Evolutionary conservation across 35 echinoderm and acorn worm genomes (phyloP).

Genomic region (Chiridota heheva): DNA sequence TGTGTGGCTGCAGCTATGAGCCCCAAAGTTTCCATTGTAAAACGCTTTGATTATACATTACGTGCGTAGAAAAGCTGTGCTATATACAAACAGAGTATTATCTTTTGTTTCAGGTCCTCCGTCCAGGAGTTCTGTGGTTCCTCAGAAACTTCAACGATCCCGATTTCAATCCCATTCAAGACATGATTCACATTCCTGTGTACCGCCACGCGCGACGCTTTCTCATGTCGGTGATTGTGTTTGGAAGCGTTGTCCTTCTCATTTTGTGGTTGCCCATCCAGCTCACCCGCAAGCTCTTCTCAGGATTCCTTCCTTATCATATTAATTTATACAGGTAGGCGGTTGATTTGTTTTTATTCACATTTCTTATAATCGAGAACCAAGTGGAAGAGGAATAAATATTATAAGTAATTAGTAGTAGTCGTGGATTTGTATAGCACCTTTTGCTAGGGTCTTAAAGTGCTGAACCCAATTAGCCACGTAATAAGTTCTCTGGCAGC

Average conservation of each 20-base stretch:
- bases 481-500: no score
- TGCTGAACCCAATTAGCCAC: no score
- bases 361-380: no score
- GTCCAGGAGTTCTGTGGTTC: slow-evolving; percentile 97
- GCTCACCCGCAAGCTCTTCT: slow-evolving; percentile 76
- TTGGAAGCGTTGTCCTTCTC: slow-evolving; percentile 84
- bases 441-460: no score
- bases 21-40: no score
- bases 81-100: no score
- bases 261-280: slow-evolving; percentile 83
- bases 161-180: slow-evolving; percentile 98
- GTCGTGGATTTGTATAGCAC: no score
- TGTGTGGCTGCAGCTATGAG: no score
- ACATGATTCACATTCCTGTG: slow-evolving; percentile 95
- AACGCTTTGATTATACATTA: no score
- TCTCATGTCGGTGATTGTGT: slow-evolving; percentile 89
- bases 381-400: no score
- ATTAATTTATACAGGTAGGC: slow-evolving; percentile 90
- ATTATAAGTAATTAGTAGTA: no score
- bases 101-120: slow-evolving; percentile 88
- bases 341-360: neutral
- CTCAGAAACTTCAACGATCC: slow-evolving; percentile 97
- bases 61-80: no score
- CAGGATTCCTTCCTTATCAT: slow-evolving; percentile 82
- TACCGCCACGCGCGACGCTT: slow-evolving; percentile 85